phyloP scores from a whole-genome alignment of 2,888 invertebrate genomes.

The Nycteola revayana region DNA sequence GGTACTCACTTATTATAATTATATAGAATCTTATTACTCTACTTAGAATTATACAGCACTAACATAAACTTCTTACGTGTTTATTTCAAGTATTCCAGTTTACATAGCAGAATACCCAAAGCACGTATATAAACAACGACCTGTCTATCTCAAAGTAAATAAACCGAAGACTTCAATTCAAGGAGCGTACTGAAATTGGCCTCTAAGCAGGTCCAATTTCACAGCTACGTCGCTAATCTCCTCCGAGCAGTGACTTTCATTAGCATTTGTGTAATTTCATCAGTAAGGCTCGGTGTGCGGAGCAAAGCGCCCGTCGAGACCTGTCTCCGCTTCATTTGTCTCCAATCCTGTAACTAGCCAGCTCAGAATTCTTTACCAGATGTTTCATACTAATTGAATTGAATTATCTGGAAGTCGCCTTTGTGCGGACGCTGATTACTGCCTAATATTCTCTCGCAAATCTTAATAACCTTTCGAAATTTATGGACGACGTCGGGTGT shows the following conservation, averaged over 20 bases:
- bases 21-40: too few relatives aligned
- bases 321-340: constrained; percentile 53
- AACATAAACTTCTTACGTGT: too few relatives aligned
- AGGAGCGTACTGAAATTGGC: constrained; percentile 46
- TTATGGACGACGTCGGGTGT: too few relatives aligned
- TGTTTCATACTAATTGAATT: constrained; percentile 34
- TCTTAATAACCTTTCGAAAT: too few relatives aligned
- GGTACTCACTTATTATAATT: too few relatives aligned
- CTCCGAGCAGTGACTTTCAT: constrained; percentile 63
- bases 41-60: too few relatives aligned
- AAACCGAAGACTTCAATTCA: constrained; percentile 24
- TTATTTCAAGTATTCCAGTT: too few relatives aligned
- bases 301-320: constrained; percentile 26
- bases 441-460: too few relatives aligned
- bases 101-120: too few relatives aligned
- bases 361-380: constrained; percentile 35
- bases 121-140: too few relatives aligned
- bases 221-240: constrained; percentile 63
- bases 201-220: constrained; percentile 61
- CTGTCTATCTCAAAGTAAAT: too few relatives aligned
- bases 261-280: constrained; percentile 76
- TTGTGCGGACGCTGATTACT: too few relatives aligned
- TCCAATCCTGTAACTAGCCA: constrained; percentile 50
- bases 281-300: constrained; percentile 45
- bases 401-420: constrained; percentile 17